Base-by-base conservation (phyloP, 2,888 invertebrate genomes). In the Ecliptopera silaceata region DNA sequence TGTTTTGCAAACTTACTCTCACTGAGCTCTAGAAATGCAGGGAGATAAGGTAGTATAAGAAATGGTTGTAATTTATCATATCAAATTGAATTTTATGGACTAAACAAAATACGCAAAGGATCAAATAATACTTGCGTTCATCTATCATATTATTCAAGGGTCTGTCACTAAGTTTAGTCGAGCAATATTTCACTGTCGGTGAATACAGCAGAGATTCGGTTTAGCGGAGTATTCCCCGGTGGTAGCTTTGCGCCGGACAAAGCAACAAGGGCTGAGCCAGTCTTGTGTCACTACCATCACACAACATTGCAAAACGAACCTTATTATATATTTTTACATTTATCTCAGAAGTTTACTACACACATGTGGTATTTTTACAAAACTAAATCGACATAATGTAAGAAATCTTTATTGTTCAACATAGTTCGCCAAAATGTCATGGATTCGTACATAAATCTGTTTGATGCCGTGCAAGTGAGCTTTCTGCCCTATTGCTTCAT, bases 211-310 rank as follows among this genome's bases (percentile, higher is more conserved):
- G 61, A 65, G 66, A 66, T 66, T 66, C 59, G 58, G 65, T 65
- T 56, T 61, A 59, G 68, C 69, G 63, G 63, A 69, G 69, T 66
- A 70, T 69, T 70, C 77, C 72, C 70, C 61, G 65, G 71, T 71
- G 74, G 68, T 72, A 68, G 68, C 71, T 79, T 78, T 70, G 65
- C 71, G 69, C 70, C 69, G 74, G 74, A 80, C 79, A 78, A 77
- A 77, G 71, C 75, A 73, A 68, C 71, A 67, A 72, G 67, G 71
- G 71, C 72, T 59, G 72, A 68, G 71, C 63, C 6, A 10, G 39
- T 18, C 34, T 4, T 39, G 48, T 10, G 18, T 39, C 29, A 41
- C 48, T 39, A 5, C n/a, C 18, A 31, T 13, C 2, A 13, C 17
- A 10, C n/a, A 31, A 5, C 18, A 41, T 4, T 12, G 48, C 18